These are phyloP conservation scores for Takifugu rubripes DNA, from an alignment of 2,797 vertebrate species.

Conservation along the genomic window DNA sequence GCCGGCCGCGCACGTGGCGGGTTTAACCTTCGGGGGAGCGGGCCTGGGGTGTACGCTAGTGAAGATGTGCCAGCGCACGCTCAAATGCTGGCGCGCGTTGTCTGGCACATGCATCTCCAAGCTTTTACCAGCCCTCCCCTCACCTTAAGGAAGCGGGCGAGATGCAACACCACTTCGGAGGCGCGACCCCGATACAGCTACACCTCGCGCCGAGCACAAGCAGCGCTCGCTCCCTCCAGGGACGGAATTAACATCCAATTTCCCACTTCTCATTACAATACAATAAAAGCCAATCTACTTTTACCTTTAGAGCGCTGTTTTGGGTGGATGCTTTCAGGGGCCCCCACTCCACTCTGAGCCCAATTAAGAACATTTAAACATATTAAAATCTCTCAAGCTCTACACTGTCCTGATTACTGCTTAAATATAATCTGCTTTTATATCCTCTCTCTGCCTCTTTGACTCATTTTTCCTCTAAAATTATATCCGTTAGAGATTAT, in stretches of 20 bases:
- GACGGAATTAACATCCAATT: conserved; percentile 74
- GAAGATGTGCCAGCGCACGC: conserved; percentile 21
- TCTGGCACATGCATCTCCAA: conserved; percentile 40
- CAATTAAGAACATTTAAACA: conserved; percentile 76
- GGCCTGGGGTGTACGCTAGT: conserved; percentile 11
- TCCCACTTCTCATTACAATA: conserved; percentile 76
- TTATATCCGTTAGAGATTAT: conserved; percentile 63
- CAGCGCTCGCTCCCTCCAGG: conserved; percentile 59
- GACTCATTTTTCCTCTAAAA: conserved; percentile 63
- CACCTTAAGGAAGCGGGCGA: conserved; percentile 59
- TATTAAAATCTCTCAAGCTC: conserved; percentile 72
- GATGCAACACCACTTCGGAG: conserved; percentile 52
- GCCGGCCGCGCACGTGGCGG: conserved; percentile 50
- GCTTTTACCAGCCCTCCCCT: conserved; percentile 42
- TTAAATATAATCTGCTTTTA: conserved; percentile 72
- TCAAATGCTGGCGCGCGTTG: conserved; percentile 42
- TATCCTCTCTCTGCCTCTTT: conserved; percentile 65
- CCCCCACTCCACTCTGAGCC: conserved; percentile 64
- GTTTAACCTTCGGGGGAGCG: conserved; percentile 20
- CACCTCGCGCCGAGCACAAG: conserved; percentile 49
- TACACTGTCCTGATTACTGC: conserved; percentile 70
- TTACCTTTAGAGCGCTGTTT: conserved; percentile 75
- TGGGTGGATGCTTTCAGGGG: conserved; percentile 71
- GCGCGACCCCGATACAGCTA: conserved; percentile 57
- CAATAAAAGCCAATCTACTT: conserved; percentile 76